Evolutionary conservation across 2,888 invertebrate genomes (phyloP).

Genomic region (Drosophila subsilvestris): DNA sequence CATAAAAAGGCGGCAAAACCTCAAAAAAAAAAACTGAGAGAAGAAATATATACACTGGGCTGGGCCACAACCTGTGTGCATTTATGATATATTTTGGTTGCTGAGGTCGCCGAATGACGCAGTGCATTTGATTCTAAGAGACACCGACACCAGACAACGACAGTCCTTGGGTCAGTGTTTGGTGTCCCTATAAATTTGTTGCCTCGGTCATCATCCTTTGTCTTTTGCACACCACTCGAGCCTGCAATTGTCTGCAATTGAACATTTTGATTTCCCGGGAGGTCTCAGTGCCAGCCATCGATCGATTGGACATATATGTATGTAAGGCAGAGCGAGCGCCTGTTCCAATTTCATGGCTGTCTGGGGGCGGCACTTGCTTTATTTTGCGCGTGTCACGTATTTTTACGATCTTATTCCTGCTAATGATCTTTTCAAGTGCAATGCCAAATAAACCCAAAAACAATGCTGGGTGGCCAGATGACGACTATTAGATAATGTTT

Average conservation of each 20-base stretch:
- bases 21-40: slow-evolving; percentile 54
- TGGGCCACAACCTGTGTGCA: slow-evolving; percentile 64
- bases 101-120: slow-evolving; percentile 62
- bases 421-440: slow-evolving; percentile 67
- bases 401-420: slow-evolving; percentile 77
- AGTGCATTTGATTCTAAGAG: slow-evolving; percentile 56
- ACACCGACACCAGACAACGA: slow-evolving; percentile 26
- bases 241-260: slow-evolving; percentile 73
- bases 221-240: slow-evolving; percentile 54
- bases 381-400: slow-evolving; percentile 71
- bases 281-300: slow-evolving; percentile 45
- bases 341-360: slow-evolving; percentile 72
- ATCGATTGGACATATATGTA: not conserved
- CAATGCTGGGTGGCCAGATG: slow-evolving; percentile 43
- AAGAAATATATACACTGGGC: slow-evolving; percentile 6
- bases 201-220: slow-evolving; percentile 56
- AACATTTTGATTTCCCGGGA: slow-evolving; percentile 70
- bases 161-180: slow-evolving; percentile 51
- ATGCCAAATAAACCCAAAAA: slow-evolving; percentile 8
- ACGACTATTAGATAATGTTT: slow-evolving; percentile 56
- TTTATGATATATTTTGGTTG: slow-evolving; percentile 70
- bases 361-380: slow-evolving; percentile 66
- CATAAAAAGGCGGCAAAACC: slow-evolving; percentile 69
- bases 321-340: no score
- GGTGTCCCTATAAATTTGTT: slow-evolving; percentile 66